Conservation (phyloP, 2,113 vertebrate genomes). For the Phrynocephalus versicolor region DNA sequence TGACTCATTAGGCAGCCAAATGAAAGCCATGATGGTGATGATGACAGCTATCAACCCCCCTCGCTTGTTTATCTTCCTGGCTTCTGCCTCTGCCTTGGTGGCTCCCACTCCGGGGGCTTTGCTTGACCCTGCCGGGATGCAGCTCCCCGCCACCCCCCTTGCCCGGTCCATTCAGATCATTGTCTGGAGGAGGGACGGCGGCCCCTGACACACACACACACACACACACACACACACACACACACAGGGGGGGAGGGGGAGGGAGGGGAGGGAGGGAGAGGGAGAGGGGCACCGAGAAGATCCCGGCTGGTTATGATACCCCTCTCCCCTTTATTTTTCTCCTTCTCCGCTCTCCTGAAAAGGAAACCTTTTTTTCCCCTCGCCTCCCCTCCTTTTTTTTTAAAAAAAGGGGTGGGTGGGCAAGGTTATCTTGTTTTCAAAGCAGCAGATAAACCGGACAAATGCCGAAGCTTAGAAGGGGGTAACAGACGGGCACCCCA, state of each 20-base stretch:
- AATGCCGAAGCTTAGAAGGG: no score
- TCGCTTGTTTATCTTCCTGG: slow-evolving; percentile 82
- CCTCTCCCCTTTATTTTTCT: background rate
- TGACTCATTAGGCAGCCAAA: slow-evolving; percentile 89
- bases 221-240: background rate
- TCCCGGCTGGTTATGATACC: background rate
- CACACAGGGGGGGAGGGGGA: no score
- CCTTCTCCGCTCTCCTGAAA: background rate
- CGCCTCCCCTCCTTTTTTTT: background rate
- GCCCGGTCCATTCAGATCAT: background rate
- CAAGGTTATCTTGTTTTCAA: background rate
- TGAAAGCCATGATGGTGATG: slow-evolving; percentile 82
- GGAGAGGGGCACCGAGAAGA: no score
- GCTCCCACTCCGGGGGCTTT: slow-evolving; percentile 42
- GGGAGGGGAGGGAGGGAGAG: no score
- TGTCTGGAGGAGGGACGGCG: rapidly evolving
- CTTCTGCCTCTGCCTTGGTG: slow-evolving; percentile 62
- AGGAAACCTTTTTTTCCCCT: background rate
- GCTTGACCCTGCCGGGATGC: slow-evolving; percentile 34
- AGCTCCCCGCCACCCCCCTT: background rate
- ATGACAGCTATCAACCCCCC: slow-evolving; percentile 80
- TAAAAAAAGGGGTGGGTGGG: no score
- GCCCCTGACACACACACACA: background rate
- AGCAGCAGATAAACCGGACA: no score
- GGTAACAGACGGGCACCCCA: background rate